Percentiles rank a stretch among this genome's conserved stretches.
These are phyloP conservation scores for Pachycephus smyrnensis DNA, from an alignment of 2,888 invertebrate genomes.

Conservation along the genomic window DNA sequence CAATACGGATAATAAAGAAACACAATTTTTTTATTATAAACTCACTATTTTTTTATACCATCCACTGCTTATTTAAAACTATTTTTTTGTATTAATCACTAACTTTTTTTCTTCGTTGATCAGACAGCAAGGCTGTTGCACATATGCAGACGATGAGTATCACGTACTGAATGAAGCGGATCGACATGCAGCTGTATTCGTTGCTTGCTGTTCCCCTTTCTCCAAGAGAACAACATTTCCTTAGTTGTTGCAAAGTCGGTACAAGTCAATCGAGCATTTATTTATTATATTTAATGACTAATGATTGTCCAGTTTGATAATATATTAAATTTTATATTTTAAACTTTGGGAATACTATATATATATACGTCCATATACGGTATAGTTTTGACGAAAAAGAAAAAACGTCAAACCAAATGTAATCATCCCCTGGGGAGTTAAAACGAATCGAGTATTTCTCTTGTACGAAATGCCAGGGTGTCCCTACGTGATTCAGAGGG, in stretches of 20 bases:
- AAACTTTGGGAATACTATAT: neutral
- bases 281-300: neutral
- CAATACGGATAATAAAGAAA: neutral
- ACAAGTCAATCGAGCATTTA: neutral
- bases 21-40: neutral
- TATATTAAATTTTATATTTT: neutral
- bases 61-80: neutral
- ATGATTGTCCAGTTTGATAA: neutral
- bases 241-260: neutral
- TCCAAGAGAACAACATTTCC: neutral
- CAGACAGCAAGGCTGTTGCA: constrained; percentile 13
- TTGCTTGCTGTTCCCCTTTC: constrained; percentile 1
- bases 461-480: neutral
- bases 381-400: neutral
- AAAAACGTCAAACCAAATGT: neutral
- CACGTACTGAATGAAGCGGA: constrained; percentile 63
- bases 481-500: neutral
- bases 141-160: constrained; percentile 52
- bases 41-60: neutral
- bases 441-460: neutral
- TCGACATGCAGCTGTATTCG: constrained; percentile 41
- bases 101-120: neutral
- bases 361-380: neutral
- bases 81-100: neutral
- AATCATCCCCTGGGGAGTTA: neutral